Conservation (phyloP, 53 echinoderm and acorn worm genomes). For the Antedon mediterranea region DNA sequence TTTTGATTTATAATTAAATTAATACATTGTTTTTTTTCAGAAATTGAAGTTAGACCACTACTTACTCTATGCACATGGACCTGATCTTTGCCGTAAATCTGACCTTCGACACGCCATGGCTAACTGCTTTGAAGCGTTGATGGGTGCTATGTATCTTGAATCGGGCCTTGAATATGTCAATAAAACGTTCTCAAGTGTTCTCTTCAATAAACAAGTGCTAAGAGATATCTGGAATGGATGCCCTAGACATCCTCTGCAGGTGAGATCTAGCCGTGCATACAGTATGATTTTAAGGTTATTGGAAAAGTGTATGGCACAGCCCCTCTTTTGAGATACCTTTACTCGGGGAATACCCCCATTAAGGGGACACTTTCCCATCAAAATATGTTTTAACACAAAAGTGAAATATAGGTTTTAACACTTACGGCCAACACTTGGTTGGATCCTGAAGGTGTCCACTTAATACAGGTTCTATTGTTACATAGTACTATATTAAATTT, state of each 20-base stretch:
- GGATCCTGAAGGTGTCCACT: no score
- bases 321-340: no score
- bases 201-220: slow-evolving; percentile 52
- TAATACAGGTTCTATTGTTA: no score
- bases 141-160: slow-evolving; percentile 84
- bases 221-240: slow-evolving; percentile 52
- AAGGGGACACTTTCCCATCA: no score
- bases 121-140: slow-evolving; percentile 79
- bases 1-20: not conserved
- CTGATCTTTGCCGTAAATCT: slow-evolving; percentile 69
- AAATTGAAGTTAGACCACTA: slow-evolving; percentile 67
- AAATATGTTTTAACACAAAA: no score
- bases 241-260: slow-evolving; percentile 85
- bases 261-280: not conserved
- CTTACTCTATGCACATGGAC: slow-evolving; percentile 90
- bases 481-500: no score
- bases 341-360: no score
- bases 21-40: slow-evolving; percentile 17
- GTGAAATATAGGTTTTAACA: no score
- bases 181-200: slow-evolving; percentile 45
- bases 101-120: slow-evolving; percentile 87
- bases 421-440: no score
- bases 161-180: slow-evolving; percentile 38
- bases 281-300: no score
- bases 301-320: no score